Percentiles rank a stretch among this genome's conserved stretches.
phyloP scores from a whole-genome alignment of 2,888 invertebrate species.

The Diaperis boleti region DNA sequence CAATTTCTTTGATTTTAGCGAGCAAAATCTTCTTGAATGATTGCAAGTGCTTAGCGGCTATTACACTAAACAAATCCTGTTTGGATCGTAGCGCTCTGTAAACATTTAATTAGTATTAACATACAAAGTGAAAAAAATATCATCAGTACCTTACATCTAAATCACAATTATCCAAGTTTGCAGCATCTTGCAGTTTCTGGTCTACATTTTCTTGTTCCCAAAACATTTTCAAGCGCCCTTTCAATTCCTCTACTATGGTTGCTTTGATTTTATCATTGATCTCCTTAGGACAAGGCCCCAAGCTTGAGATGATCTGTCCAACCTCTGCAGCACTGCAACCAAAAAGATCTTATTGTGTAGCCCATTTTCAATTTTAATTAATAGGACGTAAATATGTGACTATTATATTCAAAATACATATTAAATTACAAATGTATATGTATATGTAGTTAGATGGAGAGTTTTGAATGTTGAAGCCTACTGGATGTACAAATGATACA shows the following conservation, averaged over 20 bases:
- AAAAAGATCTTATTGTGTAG: neutral
- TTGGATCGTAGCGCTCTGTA: neutral
- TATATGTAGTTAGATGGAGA: too few species aligned
- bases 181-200: constrained; percentile 1
- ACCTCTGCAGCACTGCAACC: constrained; percentile 8
- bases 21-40: neutral
- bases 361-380: neutral
- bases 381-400: neutral
- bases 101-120: neutral
- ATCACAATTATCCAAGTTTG: neutral
- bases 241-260: neutral
- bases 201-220: constrained; percentile 4
- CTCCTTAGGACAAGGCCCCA: neutral
- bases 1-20: neutral
- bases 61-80: neutral
- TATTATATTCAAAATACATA: too few species aligned
- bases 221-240: neutral
- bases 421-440: too few species aligned
- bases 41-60: neutral
- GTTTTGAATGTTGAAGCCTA: too few species aligned
- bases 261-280: neutral
- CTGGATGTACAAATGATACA: too few species aligned
- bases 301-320: neutral
- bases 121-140: neutral
- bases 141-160: neutral